Percentiles rank a stretch among this genome's conserved stretches.
Evolutionary conservation across 1,140 invertebrate genomes (phyloP).

Genomic region (Diorhabda carinulata): DNA sequence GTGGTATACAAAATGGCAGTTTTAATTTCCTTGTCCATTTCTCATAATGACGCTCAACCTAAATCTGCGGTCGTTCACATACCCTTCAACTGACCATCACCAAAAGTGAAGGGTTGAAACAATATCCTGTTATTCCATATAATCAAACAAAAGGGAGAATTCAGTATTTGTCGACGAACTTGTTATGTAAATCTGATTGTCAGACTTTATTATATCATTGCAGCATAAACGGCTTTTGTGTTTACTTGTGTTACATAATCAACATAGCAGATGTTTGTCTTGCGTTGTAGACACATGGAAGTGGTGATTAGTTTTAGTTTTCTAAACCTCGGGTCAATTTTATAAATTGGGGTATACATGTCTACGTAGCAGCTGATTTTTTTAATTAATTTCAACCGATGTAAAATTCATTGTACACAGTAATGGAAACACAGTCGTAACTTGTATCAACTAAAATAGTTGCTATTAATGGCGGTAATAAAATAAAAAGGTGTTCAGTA

Average conservation of each 20-base stretch:
- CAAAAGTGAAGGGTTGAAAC: conserved; percentile 8
- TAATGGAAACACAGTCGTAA: too few relatives aligned
- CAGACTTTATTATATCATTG: neutral
- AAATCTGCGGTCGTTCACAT: conserved; percentile 1
- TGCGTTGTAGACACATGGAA: neutral
- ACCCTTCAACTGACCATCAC: conserved; percentile 12
- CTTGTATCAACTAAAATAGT: too few relatives aligned
- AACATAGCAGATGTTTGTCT: neutral
- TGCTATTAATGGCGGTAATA: too few relatives aligned
- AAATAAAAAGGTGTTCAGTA: too few relatives aligned
- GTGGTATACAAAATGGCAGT: too few relatives aligned
- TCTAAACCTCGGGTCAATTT: neutral
- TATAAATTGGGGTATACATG: neutral
- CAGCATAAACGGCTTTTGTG: neutral
- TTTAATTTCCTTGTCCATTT: too few relatives aligned
- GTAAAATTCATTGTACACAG: too few relatives aligned
- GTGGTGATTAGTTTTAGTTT: neutral
- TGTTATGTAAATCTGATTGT: conserved; percentile 11
- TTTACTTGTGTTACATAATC: neutral
- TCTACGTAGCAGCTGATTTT: too few relatives aligned
- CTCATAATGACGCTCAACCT: neutral
- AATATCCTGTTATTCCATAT: neutral
- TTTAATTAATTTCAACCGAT: too few relatives aligned
- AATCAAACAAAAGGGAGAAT: conserved; percentile 1
- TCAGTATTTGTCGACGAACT: neutral